Evolutionary conservation across 1,140 invertebrate species (phyloP), one percentile per base, ranked within the genome.

Genomic region (Limonius californicus): DNA sequence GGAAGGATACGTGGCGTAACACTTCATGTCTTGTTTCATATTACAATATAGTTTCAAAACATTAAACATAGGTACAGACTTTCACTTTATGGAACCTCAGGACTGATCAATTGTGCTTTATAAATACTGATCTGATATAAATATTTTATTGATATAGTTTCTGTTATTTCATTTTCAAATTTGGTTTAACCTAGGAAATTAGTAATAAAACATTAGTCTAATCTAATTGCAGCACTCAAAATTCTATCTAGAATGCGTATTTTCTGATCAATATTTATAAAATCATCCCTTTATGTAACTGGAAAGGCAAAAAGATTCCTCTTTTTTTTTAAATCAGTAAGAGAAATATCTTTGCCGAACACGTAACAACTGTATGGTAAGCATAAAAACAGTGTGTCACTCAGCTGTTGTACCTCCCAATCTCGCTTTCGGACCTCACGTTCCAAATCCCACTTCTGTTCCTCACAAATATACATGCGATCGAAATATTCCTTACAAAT

Each of bases 401-500:
- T 50, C 45, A 50, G 45, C 14, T 50, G 16, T 50, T 57, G 86
- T 91, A 97, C 94, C 92, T 97, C 94, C 83, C 89, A 94, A 85
- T 97, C 94, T 87, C 92, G 94, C 86, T 94, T 95, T 84, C 91
- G 88, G 83, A 98, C 94, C 89, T 97, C 92, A 85, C 92, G 90
- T 89, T 98, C 95, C 90, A 98, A 94, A 90, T 98, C 95, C 90
- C 95, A 98, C 87, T 97, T 97, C 84, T 97, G 94, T 85, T 93
- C 91, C 86, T 98, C 95, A 85, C 95, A 94, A 83, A 90, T 84
- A 86, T 89, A 90, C 85, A 97, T 89, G 83, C 92, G 92, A 80
- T 92, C 88, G 88, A 93, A 90, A 89, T 97, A 93, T 82, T 94
- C 89, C 87, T 94, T 87, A 85, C 91, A 89, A 85, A 96, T 90